Base-by-base conservation (phyloP, 2,888 invertebrate species). In the Heteromyza rotundicornis region DNA sequence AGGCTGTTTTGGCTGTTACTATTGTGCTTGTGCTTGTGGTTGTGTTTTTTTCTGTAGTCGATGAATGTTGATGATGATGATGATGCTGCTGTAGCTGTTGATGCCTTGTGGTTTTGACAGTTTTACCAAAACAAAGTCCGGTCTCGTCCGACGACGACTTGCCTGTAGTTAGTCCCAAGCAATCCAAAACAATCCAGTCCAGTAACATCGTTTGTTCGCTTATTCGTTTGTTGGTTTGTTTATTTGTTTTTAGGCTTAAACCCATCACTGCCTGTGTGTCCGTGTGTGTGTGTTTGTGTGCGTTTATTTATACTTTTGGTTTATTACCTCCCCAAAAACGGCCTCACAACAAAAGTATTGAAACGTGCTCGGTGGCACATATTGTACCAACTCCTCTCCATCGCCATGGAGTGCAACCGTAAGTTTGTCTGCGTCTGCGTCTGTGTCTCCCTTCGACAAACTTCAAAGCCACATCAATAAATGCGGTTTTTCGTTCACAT, bases 381-480 rank as follows among this genome's bases (percentile, higher is more conserved):
- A 40, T 40, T 40, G 14, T 10, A n/a, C n/a, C n/a, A n/a, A n/a
- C n/a, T n/a, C n/a, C n/a, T n/a, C n/a, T n/a, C n/a, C 40, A 40
- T 40, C 3, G 40, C 16, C 12, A n/a, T 40, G 16, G 40, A 2
- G 5, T 27, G 5, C 27, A 7, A 7, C 27, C 27, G 27, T 52
- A 27, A n/a, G 24, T 27, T 2, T 52, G 24, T 27, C n/a, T 52
- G 1, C 22, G 1, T 44, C 22, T 44, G 17, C 7, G 24, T 56
- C 40, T 44, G 24, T 56, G 23, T 32, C 19, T 50, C 16, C 44
- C 14, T 49, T 24, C 27, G 32, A 23, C 27, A 2, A 49, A 59
- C 59, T 57, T 64, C 64, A 63, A 64, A 64, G 63, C 61, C 63
- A 61, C 59, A 60, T 65, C 64, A 67, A 67, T 63, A 65, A 62